Conservation (phyloP, 2,797 vertebrate genomes). For the Myotis vivesi region DNA sequence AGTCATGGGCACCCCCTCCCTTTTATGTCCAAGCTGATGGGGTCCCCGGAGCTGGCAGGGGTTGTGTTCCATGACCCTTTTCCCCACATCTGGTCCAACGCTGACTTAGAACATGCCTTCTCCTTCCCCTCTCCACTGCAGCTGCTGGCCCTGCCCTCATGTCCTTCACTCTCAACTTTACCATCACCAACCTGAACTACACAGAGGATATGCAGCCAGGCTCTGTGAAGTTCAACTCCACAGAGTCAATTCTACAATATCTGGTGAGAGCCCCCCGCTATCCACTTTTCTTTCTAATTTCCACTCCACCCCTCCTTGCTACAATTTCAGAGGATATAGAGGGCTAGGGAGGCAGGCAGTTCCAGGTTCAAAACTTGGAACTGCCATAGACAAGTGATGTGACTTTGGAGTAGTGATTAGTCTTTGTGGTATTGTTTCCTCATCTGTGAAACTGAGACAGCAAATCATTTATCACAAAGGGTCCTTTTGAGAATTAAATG, state of each 20-base stretch:
- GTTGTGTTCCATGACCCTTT: not conserved
- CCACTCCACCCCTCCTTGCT: not conserved
- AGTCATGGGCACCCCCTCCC: not conserved
- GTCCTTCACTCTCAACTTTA: constrained; percentile 80
- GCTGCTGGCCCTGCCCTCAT: not conserved
- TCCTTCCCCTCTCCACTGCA: not conserved
- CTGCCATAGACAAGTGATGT: not conserved
- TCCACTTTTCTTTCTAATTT: not conserved
- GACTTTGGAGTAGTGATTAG: not conserved
- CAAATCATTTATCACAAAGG: not conserved
- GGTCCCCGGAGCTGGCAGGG: no score
- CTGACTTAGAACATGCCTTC: not conserved
- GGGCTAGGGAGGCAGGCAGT: not conserved
- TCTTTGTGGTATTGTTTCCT: not conserved
- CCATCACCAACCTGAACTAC: constrained; percentile 79
- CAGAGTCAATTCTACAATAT: constrained; percentile 56
- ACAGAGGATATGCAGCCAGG: constrained; percentile 59
- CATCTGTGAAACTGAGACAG: not conserved
- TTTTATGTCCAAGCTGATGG: not conserved
- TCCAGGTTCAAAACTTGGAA: not conserved
- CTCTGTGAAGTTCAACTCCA: constrained; percentile 73
- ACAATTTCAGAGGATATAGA: not conserved
- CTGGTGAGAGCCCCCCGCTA: constrained; percentile 71
- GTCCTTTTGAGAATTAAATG: not conserved
- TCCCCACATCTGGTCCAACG: not conserved